phyloP scores from a whole-genome alignment of 2,888 invertebrate species.

The Brachyopa scutellaris region DNA sequence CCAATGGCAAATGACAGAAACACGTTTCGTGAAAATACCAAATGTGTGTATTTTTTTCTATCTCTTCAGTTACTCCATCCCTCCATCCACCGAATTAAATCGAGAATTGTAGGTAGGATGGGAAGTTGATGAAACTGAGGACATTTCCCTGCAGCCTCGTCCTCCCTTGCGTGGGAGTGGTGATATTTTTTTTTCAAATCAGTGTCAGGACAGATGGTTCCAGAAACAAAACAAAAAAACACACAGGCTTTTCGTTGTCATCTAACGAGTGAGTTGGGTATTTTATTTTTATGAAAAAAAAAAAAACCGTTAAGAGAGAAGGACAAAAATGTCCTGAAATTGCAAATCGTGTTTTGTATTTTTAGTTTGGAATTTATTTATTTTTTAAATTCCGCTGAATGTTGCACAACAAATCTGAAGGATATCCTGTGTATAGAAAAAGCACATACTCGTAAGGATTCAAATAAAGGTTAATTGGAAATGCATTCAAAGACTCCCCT shows the following conservation, averaged over 20 bases:
- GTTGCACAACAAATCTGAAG: too few relatives aligned
- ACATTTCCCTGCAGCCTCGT: background rate
- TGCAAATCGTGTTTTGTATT: background rate
- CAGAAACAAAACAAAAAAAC: background rate
- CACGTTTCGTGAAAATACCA: background rate
- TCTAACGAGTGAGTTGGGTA: background rate
- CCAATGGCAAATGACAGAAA: constrained; percentile 17
- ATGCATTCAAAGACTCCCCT: too few relatives aligned
- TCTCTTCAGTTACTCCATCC: background rate
- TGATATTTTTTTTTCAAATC: background rate
- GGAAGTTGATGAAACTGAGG: background rate
- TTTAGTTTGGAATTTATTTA: background rate
- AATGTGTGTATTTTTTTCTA: background rate
- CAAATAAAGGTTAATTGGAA: too few relatives aligned
- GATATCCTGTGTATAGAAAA: too few relatives aligned
- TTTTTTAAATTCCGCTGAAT: background rate
- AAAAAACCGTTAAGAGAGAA: too few relatives aligned
- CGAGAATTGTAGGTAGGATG: background rate
- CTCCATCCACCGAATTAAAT: constrained; percentile 12
- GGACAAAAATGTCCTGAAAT: background rate
- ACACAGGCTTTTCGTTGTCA: background rate
- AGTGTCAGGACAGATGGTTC: background rate
- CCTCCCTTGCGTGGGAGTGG: background rate
- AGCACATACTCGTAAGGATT: too few relatives aligned
- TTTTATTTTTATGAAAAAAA: background rate